Evolutionary conservation across 2,888 invertebrate species (phyloP).

Genomic region (Linnaemya tessellans): DNA sequence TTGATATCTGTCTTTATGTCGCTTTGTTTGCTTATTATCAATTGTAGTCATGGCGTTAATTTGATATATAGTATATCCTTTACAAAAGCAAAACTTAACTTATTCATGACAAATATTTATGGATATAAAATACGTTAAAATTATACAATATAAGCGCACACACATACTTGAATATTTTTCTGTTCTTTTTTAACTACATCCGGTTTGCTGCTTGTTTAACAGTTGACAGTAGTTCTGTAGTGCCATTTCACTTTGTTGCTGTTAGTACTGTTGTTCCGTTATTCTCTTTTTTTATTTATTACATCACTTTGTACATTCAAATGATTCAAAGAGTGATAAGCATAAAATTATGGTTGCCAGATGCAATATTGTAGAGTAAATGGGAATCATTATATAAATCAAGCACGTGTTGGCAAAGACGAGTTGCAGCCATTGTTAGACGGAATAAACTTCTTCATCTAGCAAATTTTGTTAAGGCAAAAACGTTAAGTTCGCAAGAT

Average conservation of each 20-base stretch:
- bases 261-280: conserved; percentile 10
- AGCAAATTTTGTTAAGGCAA: no score
- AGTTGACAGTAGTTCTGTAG: conserved; percentile 57
- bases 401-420: no score
- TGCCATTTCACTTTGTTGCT: conserved; percentile 38
- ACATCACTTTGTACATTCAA: background rate
- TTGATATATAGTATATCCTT: conserved; percentile 57
- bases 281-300: background rate
- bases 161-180: background rate
- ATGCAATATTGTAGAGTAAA: background rate
- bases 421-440: no score
- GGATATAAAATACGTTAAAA: conserved; percentile 17
- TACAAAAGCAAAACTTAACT: conserved; percentile 54
- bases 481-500: no score
- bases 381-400: background rate
- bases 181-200: conserved; percentile 14
- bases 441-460: no score
- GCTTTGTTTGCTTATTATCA: conserved; percentile 44
- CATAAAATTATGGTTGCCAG: conserved; percentile 22
- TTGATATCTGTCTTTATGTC: conserved; percentile 34
- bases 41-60: conserved; percentile 69
- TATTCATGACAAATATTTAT: conserved; percentile 18
- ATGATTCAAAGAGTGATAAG: conserved; percentile 37
- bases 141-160: background rate
- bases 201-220: conserved; percentile 60